Percentiles rank a stretch among this genome's conserved stretches.
These are phyloP conservation scores for Ciconia nigra DNA, from an alignment of 2,797 vertebrate species.

Conservation along the genomic window DNA sequence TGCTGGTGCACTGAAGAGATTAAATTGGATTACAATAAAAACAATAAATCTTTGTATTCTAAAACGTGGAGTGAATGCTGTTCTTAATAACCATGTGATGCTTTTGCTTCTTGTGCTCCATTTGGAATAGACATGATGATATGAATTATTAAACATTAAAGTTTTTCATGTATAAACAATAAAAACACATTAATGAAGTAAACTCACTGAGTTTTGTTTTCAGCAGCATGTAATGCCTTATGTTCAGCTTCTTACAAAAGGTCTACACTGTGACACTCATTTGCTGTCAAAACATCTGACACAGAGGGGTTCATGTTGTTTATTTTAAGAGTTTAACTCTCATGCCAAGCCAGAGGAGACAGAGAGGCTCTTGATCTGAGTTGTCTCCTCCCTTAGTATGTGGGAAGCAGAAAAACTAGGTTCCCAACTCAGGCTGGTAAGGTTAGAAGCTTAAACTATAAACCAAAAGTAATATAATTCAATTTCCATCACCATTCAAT, in stretches of 20 bases:
- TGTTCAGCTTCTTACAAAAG: background rate
- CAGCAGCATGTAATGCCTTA: background rate
- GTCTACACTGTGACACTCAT: background rate
- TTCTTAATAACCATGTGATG: background rate
- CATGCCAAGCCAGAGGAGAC: background rate
- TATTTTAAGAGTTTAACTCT: background rate
- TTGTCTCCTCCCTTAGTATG: background rate
- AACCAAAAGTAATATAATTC: background rate
- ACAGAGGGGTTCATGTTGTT: background rate
- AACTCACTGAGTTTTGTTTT: background rate
- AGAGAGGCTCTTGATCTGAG: background rate
- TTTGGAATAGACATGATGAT: background rate
- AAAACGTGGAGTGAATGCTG: background rate
- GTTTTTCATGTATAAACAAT: background rate
- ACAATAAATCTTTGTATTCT: conserved; percentile 9
- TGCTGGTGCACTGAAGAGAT: conserved; percentile 17
- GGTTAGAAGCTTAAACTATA: background rate
- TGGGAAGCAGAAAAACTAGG: background rate
- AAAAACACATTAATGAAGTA: background rate
- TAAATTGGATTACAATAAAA: conserved; percentile 3
- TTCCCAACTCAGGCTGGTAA: background rate
- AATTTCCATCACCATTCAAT: background rate
- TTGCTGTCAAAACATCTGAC: background rate
- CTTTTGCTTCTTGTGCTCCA: background rate
- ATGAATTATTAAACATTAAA: background rate